A percentile compares a stretch with the other conserved stretches of the same genome.
These are phyloP conservation scores for Syrmaticus mikado DNA, from an alignment of 2,113 vertebrate genomes.

Conservation along the genomic window DNA sequence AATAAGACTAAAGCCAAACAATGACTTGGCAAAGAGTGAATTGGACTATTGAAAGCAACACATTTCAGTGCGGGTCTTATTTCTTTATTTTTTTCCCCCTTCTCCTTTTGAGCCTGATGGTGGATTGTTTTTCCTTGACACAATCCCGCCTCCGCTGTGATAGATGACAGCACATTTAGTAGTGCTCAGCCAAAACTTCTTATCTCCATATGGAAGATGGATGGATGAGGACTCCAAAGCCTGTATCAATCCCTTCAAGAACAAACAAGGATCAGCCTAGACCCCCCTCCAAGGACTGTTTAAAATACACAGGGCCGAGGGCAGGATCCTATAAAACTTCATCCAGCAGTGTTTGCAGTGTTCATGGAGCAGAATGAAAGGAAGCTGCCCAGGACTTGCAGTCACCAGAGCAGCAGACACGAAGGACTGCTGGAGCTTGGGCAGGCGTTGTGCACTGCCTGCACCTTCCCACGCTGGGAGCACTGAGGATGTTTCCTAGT, in stretches of 20 bases:
- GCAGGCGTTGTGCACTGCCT: neutral
- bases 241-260: constrained; percentile 39
- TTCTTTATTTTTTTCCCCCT: neutral
- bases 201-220: constrained; percentile 72
- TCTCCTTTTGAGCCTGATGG: constrained; percentile 54
- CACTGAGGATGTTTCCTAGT: neutral
- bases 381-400: neutral
- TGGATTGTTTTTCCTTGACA: constrained; percentile 67
- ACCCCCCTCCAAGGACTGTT: constrained; percentile 30
- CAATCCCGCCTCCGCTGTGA: constrained; percentile 63
- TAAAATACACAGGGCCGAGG: constrained; percentile 46
- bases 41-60: constrained; percentile 22
- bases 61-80: constrained; percentile 37
- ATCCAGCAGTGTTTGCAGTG: constrained; percentile 6
- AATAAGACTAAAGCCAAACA: constrained; percentile 46
- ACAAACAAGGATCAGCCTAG: constrained; percentile 50
- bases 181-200: constrained; percentile 66
- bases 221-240: constrained; percentile 56
- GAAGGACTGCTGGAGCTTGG: neutral
- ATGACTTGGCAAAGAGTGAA: constrained; percentile 49
- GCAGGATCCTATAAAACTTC: constrained; percentile 10
- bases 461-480: neutral
- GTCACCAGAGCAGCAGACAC: neutral
- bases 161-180: constrained; percentile 64
- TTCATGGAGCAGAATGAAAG: neutral